Evolutionary conservation across 2,888 invertebrate species (phyloP), one percentile per base, ranked within the genome.

Genomic region (Dascillus cervinus): DNA sequence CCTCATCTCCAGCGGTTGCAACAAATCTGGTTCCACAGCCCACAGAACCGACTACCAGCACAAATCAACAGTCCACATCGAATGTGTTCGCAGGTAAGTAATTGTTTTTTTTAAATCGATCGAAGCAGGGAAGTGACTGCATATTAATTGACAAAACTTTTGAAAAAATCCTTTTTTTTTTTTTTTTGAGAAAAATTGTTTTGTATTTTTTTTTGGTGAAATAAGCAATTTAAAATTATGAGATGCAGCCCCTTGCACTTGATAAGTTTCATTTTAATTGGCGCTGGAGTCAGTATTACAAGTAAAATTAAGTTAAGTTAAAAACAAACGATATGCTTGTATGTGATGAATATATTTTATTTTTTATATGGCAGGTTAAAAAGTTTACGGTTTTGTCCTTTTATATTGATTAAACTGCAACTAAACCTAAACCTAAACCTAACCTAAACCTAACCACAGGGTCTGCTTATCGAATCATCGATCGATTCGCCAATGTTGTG

Each of bases 61-160:
- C 35, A 29, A 22, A 22, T 10, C 37, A 39, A 19, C 34, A 35
- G 6, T 52, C 32, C 46, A 44, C 39, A 20, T 49, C 13, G 39
- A 27, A 43, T 39, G 44, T 37, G 53, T 53, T 13, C 45, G 49
- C 9, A 53, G 47, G 4, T 8, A 17, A 17, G 17, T 17, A 17
- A 17, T 17, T 17, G 4, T 17, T 17, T 17, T 17, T 17, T 17
- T 6, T 17, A 17, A 17, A 17, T 17, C 17, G 8, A n/a, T n/a
- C n/a, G n/a, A n/a, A 47, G 43, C 40, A 56, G 58, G 33, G 58
- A 53, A 14, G 52, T 50, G 10, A 5, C 10, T 6, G 9, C 1
- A 11, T 22, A 22, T 1, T n/a, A 11, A 1, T 10, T 21, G 9
- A 21, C 5, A 6, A 19, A 5, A 25, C 11, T n/a, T 6, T 29